A percentile compares a stretch with the other conserved stretches of the same genome.
These are phyloP conservation scores for Caenorhabditis sp. DNA, from an alignment of 2,888 invertebrate species.

Conservation along the genomic window DNA sequence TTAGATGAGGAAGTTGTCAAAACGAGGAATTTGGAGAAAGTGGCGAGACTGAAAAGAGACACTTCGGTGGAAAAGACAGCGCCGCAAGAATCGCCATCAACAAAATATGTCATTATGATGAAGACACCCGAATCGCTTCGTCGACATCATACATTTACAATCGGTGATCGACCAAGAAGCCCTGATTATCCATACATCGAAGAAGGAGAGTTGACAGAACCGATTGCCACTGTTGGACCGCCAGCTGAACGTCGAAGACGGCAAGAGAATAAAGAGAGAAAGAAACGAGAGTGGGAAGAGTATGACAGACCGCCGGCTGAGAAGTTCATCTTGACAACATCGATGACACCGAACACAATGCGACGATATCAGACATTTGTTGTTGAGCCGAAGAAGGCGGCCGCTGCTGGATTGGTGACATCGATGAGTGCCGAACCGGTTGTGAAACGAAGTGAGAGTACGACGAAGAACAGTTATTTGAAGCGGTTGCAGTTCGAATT, in stretches of 20 bases:
- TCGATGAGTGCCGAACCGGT: conserved; percentile 11
- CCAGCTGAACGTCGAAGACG: conserved; percentile 39
- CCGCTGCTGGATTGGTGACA: conserved; percentile 11
- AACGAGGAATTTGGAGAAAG: not conserved
- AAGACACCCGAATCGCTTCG: conserved; percentile 37
- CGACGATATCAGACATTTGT: conserved; percentile 48
- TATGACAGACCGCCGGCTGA: conserved; percentile 26
- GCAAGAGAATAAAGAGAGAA: conserved; percentile 31
- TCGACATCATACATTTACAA: conserved; percentile 48
- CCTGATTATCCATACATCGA: conserved; percentile 53
- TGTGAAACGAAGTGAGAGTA: conserved; percentile 27
- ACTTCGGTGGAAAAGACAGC: conserved; percentile 2
- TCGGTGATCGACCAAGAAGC: conserved; percentile 44
- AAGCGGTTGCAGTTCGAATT: conserved; percentile 37
- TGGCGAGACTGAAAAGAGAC: not conserved
- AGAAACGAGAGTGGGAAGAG: conserved; percentile 30
- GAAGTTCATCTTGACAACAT: conserved; percentile 43
- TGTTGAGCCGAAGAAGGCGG: conserved; percentile 35
- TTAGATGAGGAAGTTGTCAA: not conserved
- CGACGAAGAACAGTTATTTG: conserved; percentile 41
- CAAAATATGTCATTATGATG: not conserved
- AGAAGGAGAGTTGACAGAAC: conserved; percentile 49
- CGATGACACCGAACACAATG: conserved; percentile 42
- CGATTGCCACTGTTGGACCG: conserved; percentile 50
- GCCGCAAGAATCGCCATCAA: not conserved